These are phyloP conservation scores for Dasysyrphus albostriatus DNA, from an alignment of 2,888 invertebrate species.

Conservation along the genomic window DNA sequence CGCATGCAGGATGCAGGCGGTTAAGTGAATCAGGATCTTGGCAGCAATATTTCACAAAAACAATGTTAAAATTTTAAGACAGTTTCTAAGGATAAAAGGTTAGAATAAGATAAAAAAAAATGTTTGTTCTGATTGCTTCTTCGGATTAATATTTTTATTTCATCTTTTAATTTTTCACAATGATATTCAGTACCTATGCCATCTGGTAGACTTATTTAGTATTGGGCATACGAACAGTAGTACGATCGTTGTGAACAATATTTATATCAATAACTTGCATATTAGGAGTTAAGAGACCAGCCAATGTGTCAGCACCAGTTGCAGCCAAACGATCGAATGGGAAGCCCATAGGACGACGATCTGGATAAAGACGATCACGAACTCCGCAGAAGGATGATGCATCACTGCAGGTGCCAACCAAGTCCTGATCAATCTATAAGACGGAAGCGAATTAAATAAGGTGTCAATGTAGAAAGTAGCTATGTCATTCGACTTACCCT, in stretches of 20 bases:
- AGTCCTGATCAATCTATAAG: slow-evolving; percentile 79
- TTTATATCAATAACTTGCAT: slow-evolving; percentile 86
- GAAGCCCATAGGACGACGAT: slow-evolving; percentile 91
- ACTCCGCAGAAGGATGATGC: slow-evolving; percentile 92
- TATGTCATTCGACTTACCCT: neutral
- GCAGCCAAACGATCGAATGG: slow-evolving; percentile 90
- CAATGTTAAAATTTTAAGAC: no score
- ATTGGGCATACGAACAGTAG: slow-evolving; percentile 66
- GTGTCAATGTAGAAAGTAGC: no score
- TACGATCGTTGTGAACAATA: slow-evolving; percentile 85
- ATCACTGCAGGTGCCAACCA: slow-evolving; percentile 87
- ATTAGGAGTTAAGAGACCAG: slow-evolving; percentile 88
- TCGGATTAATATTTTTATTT: no score
- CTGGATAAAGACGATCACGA: slow-evolving; percentile 90
- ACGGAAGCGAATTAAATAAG: neutral
- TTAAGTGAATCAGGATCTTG: no score
- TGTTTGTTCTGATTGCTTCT: no score
- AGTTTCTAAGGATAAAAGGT: no score
- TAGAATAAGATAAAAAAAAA: no score
- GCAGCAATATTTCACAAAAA: no score
- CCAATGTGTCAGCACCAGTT: slow-evolving; percentile 84
- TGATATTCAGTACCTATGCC: neutral
- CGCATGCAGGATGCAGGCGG: neutral
- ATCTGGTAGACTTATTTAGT: neutral
- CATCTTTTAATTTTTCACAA: no score